phyloP scores from a whole-genome alignment of 2,797 vertebrate species.

The Sebastes flavidus region DNA sequence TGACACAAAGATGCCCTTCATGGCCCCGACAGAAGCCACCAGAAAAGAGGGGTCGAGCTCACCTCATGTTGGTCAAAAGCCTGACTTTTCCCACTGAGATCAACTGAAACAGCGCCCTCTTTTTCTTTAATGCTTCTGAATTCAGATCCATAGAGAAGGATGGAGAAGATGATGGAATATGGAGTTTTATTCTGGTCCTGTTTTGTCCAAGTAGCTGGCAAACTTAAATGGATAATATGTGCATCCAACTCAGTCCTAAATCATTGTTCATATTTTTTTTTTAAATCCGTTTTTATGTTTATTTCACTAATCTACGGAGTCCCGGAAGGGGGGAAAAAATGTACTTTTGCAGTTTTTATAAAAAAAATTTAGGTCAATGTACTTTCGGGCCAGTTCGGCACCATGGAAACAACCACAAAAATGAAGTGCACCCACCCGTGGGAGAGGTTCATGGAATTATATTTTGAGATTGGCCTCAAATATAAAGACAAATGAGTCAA shows the following conservation, averaged over 20 bases:
- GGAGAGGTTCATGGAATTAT: no score
- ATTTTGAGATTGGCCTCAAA: not conserved
- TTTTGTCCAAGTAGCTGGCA: not conserved
- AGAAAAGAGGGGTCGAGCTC: not conserved
- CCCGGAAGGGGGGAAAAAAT: not conserved
- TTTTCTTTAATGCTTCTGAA: not conserved
- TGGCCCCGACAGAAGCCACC: slow-evolving; percentile 13
- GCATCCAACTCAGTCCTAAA: not conserved
- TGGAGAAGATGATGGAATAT: not conserved
- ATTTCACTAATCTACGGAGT: fast-evolving
- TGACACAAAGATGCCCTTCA: slow-evolving; percentile 61
- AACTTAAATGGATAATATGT: not conserved
- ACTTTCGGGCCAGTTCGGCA: not conserved
- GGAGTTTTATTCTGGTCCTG: no score
- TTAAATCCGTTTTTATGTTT: no score
- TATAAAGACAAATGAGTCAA: not conserved
- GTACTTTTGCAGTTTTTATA: no score
- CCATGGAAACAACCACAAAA: not conserved
- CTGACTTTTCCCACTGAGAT: not conserved
- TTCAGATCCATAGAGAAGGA: not conserved
- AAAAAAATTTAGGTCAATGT: no score
- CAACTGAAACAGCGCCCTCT: fast-evolving
- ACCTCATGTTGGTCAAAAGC: not conserved
- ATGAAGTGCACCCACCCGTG: not conserved
- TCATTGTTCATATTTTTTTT: not conserved